Conservation (phyloP, 2,113 vertebrate genomes). For the Cranoglanis bouderius region DNA sequence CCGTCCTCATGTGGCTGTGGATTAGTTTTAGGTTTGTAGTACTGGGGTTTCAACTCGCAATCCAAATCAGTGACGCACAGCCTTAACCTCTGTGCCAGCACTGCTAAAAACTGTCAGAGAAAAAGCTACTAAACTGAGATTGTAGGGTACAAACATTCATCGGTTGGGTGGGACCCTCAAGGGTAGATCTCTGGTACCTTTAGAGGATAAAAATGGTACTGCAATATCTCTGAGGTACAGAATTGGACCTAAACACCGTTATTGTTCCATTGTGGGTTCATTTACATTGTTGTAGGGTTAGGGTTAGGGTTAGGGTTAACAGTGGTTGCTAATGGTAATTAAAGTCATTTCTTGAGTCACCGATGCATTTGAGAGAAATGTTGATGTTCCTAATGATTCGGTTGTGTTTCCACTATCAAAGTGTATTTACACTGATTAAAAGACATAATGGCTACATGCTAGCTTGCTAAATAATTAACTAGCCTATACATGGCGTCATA, state of each 20-base stretch:
- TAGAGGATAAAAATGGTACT: background rate
- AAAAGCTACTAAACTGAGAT: background rate
- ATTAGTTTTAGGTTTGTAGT: background rate
- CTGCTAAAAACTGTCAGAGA: background rate
- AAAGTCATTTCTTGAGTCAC: background rate
- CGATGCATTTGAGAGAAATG: background rate
- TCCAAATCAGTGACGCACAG: background rate
- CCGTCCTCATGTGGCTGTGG: background rate
- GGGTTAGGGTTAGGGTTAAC: too few species aligned
- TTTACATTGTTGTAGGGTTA: background rate
- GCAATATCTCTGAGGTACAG: background rate
- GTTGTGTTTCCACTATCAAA: background rate
- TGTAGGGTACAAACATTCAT: background rate
- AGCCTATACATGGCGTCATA: background rate
- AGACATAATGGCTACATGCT: background rate
- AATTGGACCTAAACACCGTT: background rate
- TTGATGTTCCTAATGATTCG: background rate
- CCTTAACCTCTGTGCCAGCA: background rate
- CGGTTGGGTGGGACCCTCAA: background rate
- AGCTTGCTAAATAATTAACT: background rate
- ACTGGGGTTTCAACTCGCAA: background rate
- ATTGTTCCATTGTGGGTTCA: background rate
- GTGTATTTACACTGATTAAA: background rate
- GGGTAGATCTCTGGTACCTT: background rate
- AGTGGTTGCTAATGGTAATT: background rate